Evolutionary conservation across 2,113 vertebrate genomes (phyloP).

Genomic region (Paradisaea rubra): DNA sequence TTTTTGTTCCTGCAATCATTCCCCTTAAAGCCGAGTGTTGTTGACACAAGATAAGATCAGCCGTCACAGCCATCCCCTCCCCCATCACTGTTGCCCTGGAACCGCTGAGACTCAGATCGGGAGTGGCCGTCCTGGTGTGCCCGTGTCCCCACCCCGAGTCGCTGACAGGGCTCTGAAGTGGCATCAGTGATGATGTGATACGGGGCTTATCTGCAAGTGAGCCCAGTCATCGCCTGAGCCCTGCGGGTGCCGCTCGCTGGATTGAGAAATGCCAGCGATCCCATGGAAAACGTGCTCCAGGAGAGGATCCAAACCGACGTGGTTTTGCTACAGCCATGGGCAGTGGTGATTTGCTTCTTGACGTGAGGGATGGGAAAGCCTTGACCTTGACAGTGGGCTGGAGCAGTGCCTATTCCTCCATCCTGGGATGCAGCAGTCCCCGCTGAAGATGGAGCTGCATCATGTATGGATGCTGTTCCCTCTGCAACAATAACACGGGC

Average conservation of each 20-base stretch:
- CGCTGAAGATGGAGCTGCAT: accelerated
- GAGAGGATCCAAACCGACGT: accelerated
- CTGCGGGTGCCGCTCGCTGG: accelerated
- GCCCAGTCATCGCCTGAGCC: neutral
- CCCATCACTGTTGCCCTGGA: neutral
- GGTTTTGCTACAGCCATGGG: accelerated
- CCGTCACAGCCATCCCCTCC: neutral
- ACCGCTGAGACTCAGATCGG: accelerated
- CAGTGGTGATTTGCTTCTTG: neutral
- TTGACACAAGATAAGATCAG: neutral
- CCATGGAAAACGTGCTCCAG: accelerated
- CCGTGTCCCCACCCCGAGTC: neutral
- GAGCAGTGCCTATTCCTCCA: neutral
- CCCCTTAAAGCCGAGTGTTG: neutral
- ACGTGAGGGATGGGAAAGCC: neutral
- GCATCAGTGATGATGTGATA: neutral
- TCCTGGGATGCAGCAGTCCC: accelerated
- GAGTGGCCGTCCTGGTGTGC: neutral
- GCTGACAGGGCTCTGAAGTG: neutral
- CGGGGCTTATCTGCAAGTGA: neutral
- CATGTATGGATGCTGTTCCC: neutral
- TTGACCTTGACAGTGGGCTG: neutral
- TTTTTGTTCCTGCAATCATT: neutral
- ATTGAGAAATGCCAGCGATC: neutral
- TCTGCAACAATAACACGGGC: accelerated